Percentiles rank a stretch among this genome's conserved stretches.
phyloP scores from a whole-genome alignment of 1,140 invertebrate species.

The Plutomurus gul region DNA sequence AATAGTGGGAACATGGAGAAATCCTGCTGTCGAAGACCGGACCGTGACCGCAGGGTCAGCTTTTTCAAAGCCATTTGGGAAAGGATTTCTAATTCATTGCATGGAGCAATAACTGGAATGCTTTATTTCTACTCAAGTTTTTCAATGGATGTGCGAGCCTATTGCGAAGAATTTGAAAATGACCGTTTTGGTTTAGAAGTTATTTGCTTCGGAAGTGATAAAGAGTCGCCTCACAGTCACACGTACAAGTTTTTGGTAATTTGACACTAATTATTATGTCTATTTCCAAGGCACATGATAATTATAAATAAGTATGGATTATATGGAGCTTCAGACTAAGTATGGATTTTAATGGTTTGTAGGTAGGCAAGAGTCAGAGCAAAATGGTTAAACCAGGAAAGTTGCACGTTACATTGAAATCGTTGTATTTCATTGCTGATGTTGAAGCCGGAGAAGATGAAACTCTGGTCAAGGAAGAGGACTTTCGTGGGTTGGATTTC shows the following conservation, averaged over 20 bases:
- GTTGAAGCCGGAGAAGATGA: slow-evolving; percentile 55
- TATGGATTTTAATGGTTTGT: background rate
- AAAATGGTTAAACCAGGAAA: slow-evolving; percentile 55
- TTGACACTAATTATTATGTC: background rate
- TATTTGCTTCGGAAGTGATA: slow-evolving; percentile 55
- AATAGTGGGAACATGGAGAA: too few relatives aligned
- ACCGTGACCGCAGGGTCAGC: background rate
- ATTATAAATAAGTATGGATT: background rate
- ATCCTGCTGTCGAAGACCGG: too few relatives aligned
- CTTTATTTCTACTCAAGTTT: slow-evolving; percentile 55
- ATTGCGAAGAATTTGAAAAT: slow-evolving; percentile 55
- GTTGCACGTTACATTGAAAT: slow-evolving; percentile 54
- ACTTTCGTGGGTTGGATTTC: slow-evolving; percentile 56
- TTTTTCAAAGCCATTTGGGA: background rate
- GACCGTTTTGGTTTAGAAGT: slow-evolving; percentile 56
- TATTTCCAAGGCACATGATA: background rate
- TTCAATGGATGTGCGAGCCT: slow-evolving; percentile 57
- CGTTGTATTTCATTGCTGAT: slow-evolving; percentile 56
- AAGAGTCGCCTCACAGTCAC: slow-evolving; percentile 45
- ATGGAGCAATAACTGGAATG: slow-evolving; percentile 37
- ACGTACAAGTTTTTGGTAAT: slow-evolving; percentile 30
- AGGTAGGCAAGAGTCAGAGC: slow-evolving; percentile 52
- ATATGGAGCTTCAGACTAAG: background rate
- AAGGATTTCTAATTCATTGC: background rate
- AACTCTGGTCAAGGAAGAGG: slow-evolving; percentile 55